A percentile compares a stretch with the other conserved stretches of the same genome.
Evolutionary conservation across 2,888 invertebrate genomes (phyloP).

Genomic region (Auanema sp.): DNA sequence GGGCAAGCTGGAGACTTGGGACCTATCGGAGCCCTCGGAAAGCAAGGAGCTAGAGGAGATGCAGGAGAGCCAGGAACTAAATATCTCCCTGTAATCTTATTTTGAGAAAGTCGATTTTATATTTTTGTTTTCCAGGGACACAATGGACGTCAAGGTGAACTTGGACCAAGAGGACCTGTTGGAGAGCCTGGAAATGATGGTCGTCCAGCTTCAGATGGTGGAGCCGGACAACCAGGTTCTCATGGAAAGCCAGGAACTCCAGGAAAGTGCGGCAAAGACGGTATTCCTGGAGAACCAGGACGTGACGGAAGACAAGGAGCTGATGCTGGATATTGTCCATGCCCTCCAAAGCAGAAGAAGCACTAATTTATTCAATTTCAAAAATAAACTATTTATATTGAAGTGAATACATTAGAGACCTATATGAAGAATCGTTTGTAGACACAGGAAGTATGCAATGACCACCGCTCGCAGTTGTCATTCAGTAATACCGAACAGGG

Average conservation of each 20-base stretch:
- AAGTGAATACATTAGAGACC: too few species aligned
- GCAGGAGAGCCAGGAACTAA: neutral
- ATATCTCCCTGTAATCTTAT: constrained; percentile 1
- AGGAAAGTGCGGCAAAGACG: constrained; percentile 40
- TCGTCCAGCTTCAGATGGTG: constrained; percentile 37
- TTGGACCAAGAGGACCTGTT: constrained; percentile 40
- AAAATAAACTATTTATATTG: too few species aligned
- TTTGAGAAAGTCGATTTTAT: too few species aligned
- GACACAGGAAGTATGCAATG: too few species aligned
- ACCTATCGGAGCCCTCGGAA: too few species aligned
- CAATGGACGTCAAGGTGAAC: constrained; percentile 36
- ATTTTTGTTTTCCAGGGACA: too few species aligned
- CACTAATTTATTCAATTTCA: too few species aligned
- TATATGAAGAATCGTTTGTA: too few species aligned
- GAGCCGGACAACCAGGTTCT: constrained; percentile 44
- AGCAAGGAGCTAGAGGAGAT: too few species aligned
- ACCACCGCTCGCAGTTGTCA: too few species aligned
- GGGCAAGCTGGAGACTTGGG: constrained; percentile 3
- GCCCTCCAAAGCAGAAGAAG: constrained; percentile 16
- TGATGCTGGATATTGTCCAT: constrained; percentile 45
- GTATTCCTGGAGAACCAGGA: constrained; percentile 42
- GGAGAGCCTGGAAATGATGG: constrained; percentile 44
- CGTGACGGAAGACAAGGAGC: constrained; percentile 43
- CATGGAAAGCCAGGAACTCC: constrained; percentile 41
- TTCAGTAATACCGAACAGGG: too few species aligned